phyloP scores from a whole-genome alignment of 2,888 invertebrate species.

The Nasonovia ribisnigri region DNA sequence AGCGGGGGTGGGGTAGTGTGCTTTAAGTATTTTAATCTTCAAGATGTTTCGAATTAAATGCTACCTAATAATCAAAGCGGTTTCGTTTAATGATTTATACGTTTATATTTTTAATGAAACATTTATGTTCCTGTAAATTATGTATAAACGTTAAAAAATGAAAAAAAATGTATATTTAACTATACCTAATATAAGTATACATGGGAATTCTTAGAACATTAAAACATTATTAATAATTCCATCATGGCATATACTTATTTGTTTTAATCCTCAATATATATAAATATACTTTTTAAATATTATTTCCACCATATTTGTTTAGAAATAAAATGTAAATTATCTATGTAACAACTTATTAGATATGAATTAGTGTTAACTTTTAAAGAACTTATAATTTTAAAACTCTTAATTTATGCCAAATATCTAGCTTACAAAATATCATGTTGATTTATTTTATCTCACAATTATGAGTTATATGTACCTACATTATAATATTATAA shows the following conservation, averaged over 20 bases:
- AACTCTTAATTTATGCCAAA: background rate
- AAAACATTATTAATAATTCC: background rate
- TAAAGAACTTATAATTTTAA: background rate
- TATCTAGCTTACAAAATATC: background rate
- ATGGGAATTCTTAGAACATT: background rate
- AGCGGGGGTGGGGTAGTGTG: background rate
- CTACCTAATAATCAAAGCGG: conserved; percentile 39
- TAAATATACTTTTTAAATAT: background rate
- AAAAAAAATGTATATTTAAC: background rate
- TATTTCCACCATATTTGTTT: background rate
- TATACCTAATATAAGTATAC: background rate
- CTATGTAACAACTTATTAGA: background rate
- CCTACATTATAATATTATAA: background rate
- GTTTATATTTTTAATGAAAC: conserved; percentile 37
- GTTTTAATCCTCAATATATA: background rate
- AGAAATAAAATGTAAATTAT: background rate
- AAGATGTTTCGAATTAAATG: conserved; percentile 56
- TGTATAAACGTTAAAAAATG: background rate
- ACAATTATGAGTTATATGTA: background rate
- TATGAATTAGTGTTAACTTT: background rate
- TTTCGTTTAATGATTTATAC: conserved; percentile 35
- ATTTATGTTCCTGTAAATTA: background rate
- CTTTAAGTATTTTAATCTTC: conserved; percentile 44
- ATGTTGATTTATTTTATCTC: background rate
- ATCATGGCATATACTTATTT: background rate